A percentile compares a stretch with the other conserved stretches of the same genome.
Evolutionary conservation across 64 coral and sea anemone genomes (phyloP).

Genomic region (Stichodactyla helianthus): DNA sequence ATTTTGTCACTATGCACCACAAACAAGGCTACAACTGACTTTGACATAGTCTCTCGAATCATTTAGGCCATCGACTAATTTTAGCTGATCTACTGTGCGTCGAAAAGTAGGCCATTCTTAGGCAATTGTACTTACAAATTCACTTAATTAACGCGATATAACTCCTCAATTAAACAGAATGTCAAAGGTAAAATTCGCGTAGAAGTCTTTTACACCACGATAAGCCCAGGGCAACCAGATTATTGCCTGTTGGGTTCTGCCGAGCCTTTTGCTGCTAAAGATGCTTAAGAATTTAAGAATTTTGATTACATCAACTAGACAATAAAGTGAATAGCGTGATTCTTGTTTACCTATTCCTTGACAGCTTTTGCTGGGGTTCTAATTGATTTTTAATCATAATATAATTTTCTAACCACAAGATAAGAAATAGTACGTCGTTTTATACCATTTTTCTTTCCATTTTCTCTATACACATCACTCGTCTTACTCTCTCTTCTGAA

Average conservation of each 20-base stretch:
- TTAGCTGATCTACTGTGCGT: neutral
- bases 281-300: slow-evolving; percentile 1
- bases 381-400: slow-evolving; percentile 4
- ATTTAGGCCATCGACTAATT: neutral
- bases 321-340: slow-evolving; percentile 10
- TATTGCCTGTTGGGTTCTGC: neutral
- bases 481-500: too few relatives aligned
- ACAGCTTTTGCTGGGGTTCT: neutral
- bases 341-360: slow-evolving; percentile 6
- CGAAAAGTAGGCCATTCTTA: neutral
- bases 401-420: neutral
- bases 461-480: too few relatives aligned
- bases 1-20: neutral
- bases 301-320: slow-evolving; percentile 5
- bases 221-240: neutral
- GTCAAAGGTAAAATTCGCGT: neutral
- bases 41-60: neutral
- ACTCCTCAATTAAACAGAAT: slow-evolving; percentile 7
- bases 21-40: neutral
- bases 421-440: neutral
- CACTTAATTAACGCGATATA: neutral
- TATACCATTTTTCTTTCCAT: neutral
- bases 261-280: slow-evolving; percentile 1
- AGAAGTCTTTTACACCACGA: neutral
- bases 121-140: neutral